Evolutionary conservation across 1,140 invertebrate genomes (phyloP).

Genomic region (Chrysomallon squamiferum): DNA sequence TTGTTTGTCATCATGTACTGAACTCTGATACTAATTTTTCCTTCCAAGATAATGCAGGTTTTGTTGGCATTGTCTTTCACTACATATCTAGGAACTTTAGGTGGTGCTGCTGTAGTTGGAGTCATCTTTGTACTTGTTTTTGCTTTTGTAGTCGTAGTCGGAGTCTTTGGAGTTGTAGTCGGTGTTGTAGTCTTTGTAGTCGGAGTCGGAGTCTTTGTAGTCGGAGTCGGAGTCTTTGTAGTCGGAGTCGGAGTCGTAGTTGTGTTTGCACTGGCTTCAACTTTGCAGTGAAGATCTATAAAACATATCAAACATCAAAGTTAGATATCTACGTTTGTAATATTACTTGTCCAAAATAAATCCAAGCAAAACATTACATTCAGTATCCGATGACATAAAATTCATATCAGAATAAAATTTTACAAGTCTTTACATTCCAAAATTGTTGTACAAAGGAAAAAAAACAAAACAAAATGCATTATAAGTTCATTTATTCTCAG

Average conservation of each 20-base stretch:
- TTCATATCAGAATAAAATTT: too few relatives aligned
- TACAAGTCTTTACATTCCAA: too few relatives aligned
- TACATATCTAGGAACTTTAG: background rate
- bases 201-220: background rate
- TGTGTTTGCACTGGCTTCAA: background rate
- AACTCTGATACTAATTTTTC: background rate
- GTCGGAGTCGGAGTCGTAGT: background rate
- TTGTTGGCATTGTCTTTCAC: background rate
- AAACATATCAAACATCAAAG: too few relatives aligned
- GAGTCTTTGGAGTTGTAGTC: background rate
- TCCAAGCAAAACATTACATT: too few relatives aligned
- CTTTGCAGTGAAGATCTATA: background rate
- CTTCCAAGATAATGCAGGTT: constrained; percentile 1
- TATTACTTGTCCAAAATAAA: too few relatives aligned
- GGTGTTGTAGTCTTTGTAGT: background rate
- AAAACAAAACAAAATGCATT: too few relatives aligned
- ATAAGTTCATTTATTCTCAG: too few relatives aligned
- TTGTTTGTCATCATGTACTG: too few relatives aligned
- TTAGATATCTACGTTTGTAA: too few relatives aligned
- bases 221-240: background rate
- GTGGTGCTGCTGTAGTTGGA: background rate
- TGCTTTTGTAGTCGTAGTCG: background rate
- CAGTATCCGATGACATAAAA: too few relatives aligned
- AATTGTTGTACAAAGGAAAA: too few relatives aligned
- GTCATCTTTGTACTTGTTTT: background rate